Conservation (phyloP, 2,797 vertebrate species). For the Squalus acanthias region DNA sequence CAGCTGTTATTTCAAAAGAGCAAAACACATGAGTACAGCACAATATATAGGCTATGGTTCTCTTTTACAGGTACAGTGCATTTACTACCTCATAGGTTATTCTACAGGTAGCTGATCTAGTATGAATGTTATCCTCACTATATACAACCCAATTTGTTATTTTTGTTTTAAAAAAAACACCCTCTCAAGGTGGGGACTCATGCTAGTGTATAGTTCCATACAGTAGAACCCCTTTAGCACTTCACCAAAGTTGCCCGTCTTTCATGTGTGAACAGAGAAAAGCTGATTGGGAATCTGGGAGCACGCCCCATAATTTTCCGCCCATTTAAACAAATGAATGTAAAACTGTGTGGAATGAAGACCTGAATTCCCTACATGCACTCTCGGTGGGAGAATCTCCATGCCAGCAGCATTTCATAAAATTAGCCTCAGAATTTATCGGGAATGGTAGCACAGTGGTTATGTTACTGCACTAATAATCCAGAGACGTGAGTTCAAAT, state of each 20-base stretch:
- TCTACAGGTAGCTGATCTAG: not conserved
- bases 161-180: not conserved
- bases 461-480: too few relatives aligned
- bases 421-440: not conserved
- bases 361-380: not conserved
- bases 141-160: not conserved
- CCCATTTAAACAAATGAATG: not conserved
- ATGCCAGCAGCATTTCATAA: not conserved
- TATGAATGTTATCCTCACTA: not conserved
- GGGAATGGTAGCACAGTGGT: too few relatives aligned
- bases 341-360: not conserved
- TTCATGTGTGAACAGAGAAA: not conserved
- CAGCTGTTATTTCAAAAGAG: slow-evolving; percentile 61
- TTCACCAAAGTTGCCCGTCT: not conserved
- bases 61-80: not conserved
- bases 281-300: not conserved
- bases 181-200: not conserved
- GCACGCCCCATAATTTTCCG: not conserved
- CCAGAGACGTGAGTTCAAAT: too few relatives aligned
- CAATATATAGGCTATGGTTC: not conserved
- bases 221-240: not conserved
- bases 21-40: slow-evolving; percentile 20
- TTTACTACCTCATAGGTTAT: not conserved
- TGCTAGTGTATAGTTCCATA: not conserved
- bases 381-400: not conserved